These are phyloP conservation scores for Rousettus leschenaultii DNA, from an alignment of 2,113 vertebrate genomes.

Conservation along the genomic window DNA sequence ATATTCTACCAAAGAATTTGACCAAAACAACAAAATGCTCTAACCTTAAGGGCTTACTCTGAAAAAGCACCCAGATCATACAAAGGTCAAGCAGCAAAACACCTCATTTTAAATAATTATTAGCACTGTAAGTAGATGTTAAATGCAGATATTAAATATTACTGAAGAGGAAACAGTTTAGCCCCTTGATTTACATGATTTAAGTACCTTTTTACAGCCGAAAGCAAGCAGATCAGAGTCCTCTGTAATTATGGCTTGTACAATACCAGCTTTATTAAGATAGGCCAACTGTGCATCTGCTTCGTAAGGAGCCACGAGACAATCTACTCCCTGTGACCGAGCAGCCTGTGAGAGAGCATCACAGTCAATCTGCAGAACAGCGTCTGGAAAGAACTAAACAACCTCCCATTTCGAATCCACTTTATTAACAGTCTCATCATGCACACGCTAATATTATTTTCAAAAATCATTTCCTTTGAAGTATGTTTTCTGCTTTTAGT, in stretches of 20 bases:
- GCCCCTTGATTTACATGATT: background rate
- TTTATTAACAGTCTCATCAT: background rate
- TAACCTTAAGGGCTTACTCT: background rate
- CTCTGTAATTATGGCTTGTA: constrained; percentile 95
- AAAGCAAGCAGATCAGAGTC: constrained; percentile 98
- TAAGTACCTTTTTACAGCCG: constrained; percentile 94
- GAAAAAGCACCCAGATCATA: background rate
- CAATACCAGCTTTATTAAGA: constrained; percentile 92
- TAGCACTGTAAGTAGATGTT: background rate
- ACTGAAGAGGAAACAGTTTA: background rate
- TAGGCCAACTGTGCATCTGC: constrained; percentile 96
- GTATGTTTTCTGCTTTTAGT: background rate
- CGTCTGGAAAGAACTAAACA: background rate
- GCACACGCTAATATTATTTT: background rate
- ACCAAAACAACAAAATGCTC: background rate
- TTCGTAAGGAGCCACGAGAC: constrained; percentile 97
- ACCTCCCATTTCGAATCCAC: background rate
- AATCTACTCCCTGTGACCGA: constrained; percentile 89
- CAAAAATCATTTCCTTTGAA: background rate
- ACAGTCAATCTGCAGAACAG: rapidly evolving
- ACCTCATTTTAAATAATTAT: background rate
- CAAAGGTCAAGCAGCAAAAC: background rate
- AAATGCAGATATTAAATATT: background rate
- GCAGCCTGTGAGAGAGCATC: constrained; percentile 85
- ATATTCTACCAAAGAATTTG: background rate